phyloP scores from a whole-genome alignment of 2,113 vertebrate species.

The Noctilio leporinus region DNA sequence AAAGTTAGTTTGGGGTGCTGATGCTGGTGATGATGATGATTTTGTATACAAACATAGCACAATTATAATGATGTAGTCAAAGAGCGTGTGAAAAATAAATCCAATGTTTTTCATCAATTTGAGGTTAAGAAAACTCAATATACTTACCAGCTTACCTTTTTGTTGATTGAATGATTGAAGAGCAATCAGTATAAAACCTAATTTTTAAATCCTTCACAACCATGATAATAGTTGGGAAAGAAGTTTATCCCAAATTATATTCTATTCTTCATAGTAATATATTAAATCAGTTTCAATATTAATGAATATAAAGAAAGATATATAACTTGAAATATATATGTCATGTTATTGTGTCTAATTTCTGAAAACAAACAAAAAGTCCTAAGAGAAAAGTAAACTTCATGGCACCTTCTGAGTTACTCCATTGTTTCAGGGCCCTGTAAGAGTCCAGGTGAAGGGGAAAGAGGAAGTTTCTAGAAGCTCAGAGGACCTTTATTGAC shows the following conservation, averaged over 20 bases:
- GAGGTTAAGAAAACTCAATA: neutral
- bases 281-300: neutral
- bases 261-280: neutral
- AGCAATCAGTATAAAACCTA: neutral
- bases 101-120: neutral
- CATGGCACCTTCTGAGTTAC: neutral
- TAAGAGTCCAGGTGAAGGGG: neutral
- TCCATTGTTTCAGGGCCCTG: neutral
- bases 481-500: neutral
- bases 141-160: neutral
- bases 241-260: neutral
- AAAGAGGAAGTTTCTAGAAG: neutral
- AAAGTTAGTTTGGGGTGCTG: neutral
- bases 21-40: neutral
- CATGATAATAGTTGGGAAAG: neutral
- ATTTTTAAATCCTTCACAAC: neutral
- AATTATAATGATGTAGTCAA: constrained; percentile 5
- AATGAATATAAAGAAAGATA: neutral
- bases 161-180: neutral
- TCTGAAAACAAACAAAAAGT: neutral
- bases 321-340: neutral
- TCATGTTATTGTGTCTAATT: neutral
- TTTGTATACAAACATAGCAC: neutral
- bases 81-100: neutral
- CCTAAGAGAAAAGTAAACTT: neutral